phyloP scores from a whole-genome alignment of 1,140 invertebrate genomes.

The Scaptomyza graminum region DNA sequence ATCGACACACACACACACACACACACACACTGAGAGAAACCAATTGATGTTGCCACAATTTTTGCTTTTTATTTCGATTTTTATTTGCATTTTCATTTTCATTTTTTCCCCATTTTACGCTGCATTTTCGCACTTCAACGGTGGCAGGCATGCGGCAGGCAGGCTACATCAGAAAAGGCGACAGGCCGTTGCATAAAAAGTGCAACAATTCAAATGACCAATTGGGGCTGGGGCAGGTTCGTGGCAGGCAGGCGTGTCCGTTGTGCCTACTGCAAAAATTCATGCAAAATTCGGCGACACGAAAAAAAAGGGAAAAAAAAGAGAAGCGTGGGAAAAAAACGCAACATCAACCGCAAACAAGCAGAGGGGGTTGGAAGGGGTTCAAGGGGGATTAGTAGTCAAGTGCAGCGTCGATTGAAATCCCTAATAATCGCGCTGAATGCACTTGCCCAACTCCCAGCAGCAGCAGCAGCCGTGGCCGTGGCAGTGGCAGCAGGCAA shows the following conservation, averaged over 20 bases:
- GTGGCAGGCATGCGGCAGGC: not conserved
- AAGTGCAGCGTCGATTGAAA: slow-evolving; percentile 78
- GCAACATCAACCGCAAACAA: slow-evolving; percentile 74
- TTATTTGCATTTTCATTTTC: slow-evolving; percentile 7
- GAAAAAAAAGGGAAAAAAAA: slow-evolving; percentile 19
- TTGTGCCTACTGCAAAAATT: slow-evolving; percentile 73
- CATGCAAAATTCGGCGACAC: slow-evolving; percentile 59
- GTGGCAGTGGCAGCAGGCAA: not conserved
- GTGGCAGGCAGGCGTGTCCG: slow-evolving; percentile 20
- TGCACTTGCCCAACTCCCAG: slow-evolving; percentile 53
- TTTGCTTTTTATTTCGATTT: slow-evolving; percentile 13
- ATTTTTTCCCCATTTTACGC: slow-evolving; percentile 26
- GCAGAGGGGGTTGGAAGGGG: slow-evolving; percentile 6
- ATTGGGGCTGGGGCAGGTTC: slow-evolving; percentile 1
- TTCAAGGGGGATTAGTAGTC: slow-evolving; percentile 22
- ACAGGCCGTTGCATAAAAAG: slow-evolving; percentile 73
- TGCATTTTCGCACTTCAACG: slow-evolving; percentile 80
- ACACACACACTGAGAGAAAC: slow-evolving; percentile 23
- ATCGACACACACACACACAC: slow-evolving; percentile 4
- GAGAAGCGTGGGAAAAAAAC: slow-evolving; percentile 53
- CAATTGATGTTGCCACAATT: slow-evolving; percentile 57
- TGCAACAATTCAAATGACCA: slow-evolving; percentile 79
- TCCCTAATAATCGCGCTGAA: slow-evolving; percentile 78
- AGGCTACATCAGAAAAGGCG: slow-evolving; percentile 19
- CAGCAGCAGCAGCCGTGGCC: slow-evolving; percentile 1